A percentile compares a stretch with the other conserved stretches of the same genome.
These are phyloP conservation scores for Ctenicera cuprea DNA, from an alignment of 2,888 invertebrate genomes.

Conservation along the genomic window DNA sequence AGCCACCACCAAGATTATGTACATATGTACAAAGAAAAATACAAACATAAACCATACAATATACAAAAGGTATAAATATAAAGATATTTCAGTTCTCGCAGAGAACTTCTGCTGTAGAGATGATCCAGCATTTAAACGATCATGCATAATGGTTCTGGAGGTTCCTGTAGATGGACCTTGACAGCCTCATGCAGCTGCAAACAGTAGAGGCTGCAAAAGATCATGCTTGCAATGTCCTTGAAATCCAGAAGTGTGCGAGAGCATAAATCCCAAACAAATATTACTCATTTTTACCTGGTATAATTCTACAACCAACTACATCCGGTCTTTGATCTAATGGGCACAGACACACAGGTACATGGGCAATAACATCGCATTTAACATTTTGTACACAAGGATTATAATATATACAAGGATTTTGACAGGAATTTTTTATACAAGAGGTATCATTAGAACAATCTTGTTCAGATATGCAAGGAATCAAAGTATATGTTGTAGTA, in stretches of 20 bases:
- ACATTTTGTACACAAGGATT: conserved; percentile 71
- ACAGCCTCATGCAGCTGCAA: conserved; percentile 63
- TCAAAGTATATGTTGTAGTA: not conserved
- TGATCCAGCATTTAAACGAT: conserved; percentile 59
- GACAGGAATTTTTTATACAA: conserved; percentile 74
- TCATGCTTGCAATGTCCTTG: conserved; percentile 63
- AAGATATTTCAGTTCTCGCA: conserved; percentile 59
- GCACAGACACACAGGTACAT: conserved; percentile 77
- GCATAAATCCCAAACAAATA: conserved; percentile 55
- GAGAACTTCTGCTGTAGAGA: conserved; percentile 60
- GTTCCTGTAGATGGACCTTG: conserved; percentile 66
- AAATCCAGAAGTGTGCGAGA: conserved; percentile 57
- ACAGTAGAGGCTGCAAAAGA: conserved; percentile 62
- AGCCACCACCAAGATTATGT: conserved; percentile 54
- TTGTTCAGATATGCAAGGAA: conserved; percentile 38
- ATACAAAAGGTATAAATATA: conserved; percentile 47
- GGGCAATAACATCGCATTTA: conserved; percentile 74
- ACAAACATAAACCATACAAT: conserved; percentile 49
- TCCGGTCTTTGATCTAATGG: conserved; percentile 70
- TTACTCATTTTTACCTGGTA: conserved; percentile 76
- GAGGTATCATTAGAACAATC: conserved; percentile 72
- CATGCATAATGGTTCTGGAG: conserved; percentile 64
- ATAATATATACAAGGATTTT: conserved; percentile 73
- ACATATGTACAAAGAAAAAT: conserved; percentile 55
- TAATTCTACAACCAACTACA: conserved; percentile 75